Conservation (phyloP, 2,888 invertebrate genomes). For the Aplocera efformata region DNA sequence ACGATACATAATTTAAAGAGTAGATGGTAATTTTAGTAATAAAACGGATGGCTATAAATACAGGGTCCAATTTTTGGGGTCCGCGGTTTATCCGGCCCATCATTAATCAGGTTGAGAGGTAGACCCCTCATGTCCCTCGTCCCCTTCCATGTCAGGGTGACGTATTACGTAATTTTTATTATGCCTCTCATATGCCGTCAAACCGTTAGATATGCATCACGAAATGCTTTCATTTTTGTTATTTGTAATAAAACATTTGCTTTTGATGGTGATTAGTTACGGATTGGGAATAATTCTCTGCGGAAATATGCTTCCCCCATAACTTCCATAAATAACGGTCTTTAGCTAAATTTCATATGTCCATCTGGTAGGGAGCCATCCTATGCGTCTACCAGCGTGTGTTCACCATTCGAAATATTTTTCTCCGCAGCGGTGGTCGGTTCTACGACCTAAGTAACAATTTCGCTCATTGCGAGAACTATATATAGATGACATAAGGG, state of each 20-base stretch:
- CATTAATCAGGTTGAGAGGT: conserved; percentile 60
- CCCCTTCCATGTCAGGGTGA: conserved; percentile 47
- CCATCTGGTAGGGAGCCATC: too few species aligned
- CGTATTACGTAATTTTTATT: conserved; percentile 64
- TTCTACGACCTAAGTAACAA: too few species aligned
- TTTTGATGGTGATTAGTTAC: background rate
- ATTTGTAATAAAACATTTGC: background rate
- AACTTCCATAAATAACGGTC: too few species aligned
- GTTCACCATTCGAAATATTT: too few species aligned
- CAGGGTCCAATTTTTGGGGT: conserved; percentile 51
- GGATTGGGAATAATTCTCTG: too few species aligned
- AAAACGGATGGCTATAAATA: conserved; percentile 64
- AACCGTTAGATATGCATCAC: conserved; percentile 13
- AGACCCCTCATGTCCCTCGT: conserved; percentile 19
- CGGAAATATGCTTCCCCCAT: too few species aligned
- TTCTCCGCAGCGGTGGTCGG: too few species aligned
- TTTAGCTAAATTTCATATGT: too few species aligned
- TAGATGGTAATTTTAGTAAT: conserved; percentile 1
- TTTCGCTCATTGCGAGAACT: too few species aligned
- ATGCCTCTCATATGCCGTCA: conserved; percentile 27
- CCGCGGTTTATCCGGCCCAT: conserved; percentile 46
- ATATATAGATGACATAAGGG: too few species aligned
- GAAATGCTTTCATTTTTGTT: conserved; percentile 1
- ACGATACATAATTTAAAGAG: too few species aligned
- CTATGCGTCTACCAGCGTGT: too few species aligned